A percentile compares a stretch with the other conserved stretches of the same genome.
phyloP scores from a whole-genome alignment of 37 sponge, comb jelly and placozoan genomes.

The Crambe crambe region DNA sequence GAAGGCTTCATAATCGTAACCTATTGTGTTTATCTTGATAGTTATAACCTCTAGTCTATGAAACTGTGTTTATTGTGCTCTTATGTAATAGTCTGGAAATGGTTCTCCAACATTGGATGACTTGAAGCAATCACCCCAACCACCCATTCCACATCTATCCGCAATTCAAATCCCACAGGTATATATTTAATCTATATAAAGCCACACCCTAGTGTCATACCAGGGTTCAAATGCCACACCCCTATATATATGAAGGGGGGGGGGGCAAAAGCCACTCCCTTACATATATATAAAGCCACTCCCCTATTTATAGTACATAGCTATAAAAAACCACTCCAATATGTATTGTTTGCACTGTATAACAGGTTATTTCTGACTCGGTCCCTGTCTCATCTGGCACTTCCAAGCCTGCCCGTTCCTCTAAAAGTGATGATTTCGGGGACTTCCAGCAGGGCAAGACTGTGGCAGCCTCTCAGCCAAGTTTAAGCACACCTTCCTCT shows the following conservation, averaged over 20 bases:
- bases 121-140: neutral
- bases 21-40: too few relatives aligned
- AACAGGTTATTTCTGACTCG: too few relatives aligned
- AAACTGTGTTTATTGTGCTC: neutral
- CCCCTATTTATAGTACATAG: too few relatives aligned
- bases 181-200: neutral
- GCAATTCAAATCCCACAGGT: slow-evolving; percentile 13
- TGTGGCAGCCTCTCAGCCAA: neutral
- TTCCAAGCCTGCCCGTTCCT: neutral
- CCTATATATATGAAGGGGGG: too few relatives aligned
- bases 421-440: slow-evolving; percentile 1
- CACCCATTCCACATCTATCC: slow-evolving; percentile 24
- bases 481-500: slow-evolving; percentile 5
- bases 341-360: too few relatives aligned
- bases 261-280: too few relatives aligned
- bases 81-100: slow-evolving; percentile 18
- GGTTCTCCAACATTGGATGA: slow-evolving; percentile 25
- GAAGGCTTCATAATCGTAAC: too few relatives aligned
- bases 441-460: slow-evolving; percentile 16
- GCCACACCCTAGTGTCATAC: too few relatives aligned
- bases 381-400: neutral
- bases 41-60: too few relatives aligned
- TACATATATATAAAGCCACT: too few relatives aligned
- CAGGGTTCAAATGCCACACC: too few relatives aligned
- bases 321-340: too few relatives aligned